Conservation (phyloP, 1,140 invertebrate species). For the Stegodyphus mimosarum region DNA sequence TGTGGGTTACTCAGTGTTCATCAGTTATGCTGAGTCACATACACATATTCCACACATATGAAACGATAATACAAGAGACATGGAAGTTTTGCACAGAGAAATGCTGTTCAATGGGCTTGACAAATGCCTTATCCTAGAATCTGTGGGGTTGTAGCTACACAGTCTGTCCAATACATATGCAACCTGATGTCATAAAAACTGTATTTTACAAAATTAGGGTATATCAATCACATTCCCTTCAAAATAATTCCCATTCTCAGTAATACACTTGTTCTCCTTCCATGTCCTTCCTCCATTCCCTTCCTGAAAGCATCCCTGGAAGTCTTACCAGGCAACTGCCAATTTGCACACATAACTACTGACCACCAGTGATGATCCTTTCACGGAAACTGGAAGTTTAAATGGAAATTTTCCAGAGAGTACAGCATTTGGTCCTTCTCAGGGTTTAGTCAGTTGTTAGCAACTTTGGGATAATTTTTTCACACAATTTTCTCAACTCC, state of each 20-base stretch:
- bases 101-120: too few species aligned
- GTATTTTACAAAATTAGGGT: too few species aligned
- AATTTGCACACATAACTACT: background rate
- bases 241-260: background rate
- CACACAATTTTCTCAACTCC: background rate
- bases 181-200: too few species aligned
- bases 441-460: background rate
- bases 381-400: background rate
- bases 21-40: too few species aligned
- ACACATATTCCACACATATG: too few species aligned
- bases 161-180: too few species aligned
- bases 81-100: too few species aligned
- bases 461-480: background rate
- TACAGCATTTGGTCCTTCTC: background rate
- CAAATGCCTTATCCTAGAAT: too few species aligned
- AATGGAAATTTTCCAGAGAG: background rate
- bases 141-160: too few species aligned
- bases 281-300: background rate
- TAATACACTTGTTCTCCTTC: background rate
- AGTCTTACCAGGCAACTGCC: background rate
- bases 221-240: too few species aligned
- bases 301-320: background rate
- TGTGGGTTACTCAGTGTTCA: too few species aligned
- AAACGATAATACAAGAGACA: too few species aligned
- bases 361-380: background rate